Evolutionary conservation across 2,888 invertebrate species (phyloP).

Genomic region (Ennomos quercinarius): DNA sequence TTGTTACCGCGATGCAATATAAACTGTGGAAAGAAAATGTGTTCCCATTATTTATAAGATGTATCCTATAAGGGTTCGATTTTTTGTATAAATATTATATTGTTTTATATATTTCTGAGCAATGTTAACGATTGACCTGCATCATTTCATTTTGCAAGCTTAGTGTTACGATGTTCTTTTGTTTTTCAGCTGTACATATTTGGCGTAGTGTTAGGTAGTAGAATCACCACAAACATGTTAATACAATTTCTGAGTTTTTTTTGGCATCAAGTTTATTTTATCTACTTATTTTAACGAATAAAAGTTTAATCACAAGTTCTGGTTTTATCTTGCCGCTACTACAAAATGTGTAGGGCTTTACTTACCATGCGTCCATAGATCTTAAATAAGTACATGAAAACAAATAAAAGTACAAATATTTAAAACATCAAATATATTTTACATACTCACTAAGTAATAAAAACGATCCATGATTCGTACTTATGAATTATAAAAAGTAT

Average conservation of each 20-base stretch:
- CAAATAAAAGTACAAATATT: conserved; percentile 31
- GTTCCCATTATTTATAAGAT: conserved; percentile 65
- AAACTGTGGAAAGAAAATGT: conserved; percentile 60
- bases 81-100: conserved; percentile 54
- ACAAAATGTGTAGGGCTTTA: conserved; percentile 4
- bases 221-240: conserved; percentile 75
- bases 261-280: conserved; percentile 83
- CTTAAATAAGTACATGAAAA: conserved; percentile 29
- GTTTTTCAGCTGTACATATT: conserved; percentile 80
- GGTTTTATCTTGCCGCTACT: conserved; percentile 43
- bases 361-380: conserved; percentile 22
- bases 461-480: conserved; percentile 36
- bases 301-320: conserved; percentile 70
- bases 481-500: conserved; percentile 32
- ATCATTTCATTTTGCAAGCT: conserved; percentile 62
- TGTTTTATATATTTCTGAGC: conserved; percentile 56
- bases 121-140: conserved; percentile 80
- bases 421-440: conserved; percentile 41
- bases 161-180: conserved; percentile 66
- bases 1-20: conserved; percentile 63
- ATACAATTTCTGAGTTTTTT: conserved; percentile 79
- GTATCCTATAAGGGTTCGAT: conserved; percentile 63
- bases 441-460: conserved; percentile 35
- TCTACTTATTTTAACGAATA: conserved; percentile 85
- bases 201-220: conserved; percentile 73